Percentiles rank a stretch among this genome's conserved stretches.
phyloP scores from a whole-genome alignment of 2,797 vertebrate genomes.

The Otolemur crassicaudatus region DNA sequence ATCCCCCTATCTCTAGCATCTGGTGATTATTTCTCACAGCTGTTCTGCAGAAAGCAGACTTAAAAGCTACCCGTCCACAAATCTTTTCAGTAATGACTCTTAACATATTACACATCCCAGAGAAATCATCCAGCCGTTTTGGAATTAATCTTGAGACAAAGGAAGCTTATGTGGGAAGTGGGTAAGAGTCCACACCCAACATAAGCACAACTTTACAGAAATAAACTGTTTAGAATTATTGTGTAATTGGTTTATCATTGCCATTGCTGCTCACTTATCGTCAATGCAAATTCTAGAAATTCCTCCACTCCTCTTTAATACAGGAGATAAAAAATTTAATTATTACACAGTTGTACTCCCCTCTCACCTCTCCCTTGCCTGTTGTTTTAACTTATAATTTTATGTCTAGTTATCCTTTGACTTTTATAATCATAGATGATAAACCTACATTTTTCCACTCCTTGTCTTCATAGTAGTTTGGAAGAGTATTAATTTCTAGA shows the following conservation, averaged over 20 bases:
- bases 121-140: background rate
- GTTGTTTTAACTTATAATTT: background rate
- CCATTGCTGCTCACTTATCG: background rate
- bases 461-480: background rate
- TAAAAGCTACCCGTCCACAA: background rate
- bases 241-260: background rate
- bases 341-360: fast-evolving
- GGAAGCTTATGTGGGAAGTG: background rate
- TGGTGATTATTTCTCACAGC: background rate
- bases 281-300: background rate
- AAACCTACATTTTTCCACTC: background rate
- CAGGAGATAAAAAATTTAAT: background rate
- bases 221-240: background rate
- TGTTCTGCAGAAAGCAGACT: background rate
- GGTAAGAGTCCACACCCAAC: background rate
- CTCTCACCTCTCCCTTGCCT: background rate
- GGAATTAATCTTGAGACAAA: background rate
- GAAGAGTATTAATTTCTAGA: background rate
- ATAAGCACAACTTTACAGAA: background rate
- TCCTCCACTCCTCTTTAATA: background rate
- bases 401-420: background rate
- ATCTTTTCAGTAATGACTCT: background rate
- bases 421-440: background rate
- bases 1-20: background rate
- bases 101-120: background rate